Conservation (phyloP, 2,797 vertebrate genomes). For the Acomys russatus region DNA sequence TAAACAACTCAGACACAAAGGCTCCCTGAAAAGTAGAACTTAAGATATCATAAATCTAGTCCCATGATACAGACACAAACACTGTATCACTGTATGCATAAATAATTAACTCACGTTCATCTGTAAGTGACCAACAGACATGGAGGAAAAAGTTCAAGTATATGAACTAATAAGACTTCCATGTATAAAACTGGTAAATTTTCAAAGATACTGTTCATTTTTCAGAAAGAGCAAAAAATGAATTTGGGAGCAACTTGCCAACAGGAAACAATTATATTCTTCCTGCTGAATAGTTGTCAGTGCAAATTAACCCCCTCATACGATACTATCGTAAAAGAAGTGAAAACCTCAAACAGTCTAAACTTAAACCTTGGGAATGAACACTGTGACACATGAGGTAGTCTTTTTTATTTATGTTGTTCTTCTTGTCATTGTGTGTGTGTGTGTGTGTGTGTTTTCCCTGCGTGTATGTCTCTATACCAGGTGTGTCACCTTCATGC, state of each 20-base stretch:
- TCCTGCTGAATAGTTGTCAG: not conserved
- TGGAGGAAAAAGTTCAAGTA: not conserved
- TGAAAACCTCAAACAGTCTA: not conserved
- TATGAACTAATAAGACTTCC: not conserved
- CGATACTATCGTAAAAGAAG: not conserved
- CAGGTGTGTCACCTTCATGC: no score
- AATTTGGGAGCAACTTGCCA: not conserved
- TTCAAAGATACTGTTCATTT: not conserved
- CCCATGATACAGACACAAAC: not conserved
- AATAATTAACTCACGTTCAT: slow-evolving; percentile 36
- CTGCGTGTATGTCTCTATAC: not conserved
- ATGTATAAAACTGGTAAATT: not conserved
- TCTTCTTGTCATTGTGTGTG: not conserved
- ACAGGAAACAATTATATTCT: not conserved
- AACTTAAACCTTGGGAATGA: not conserved
- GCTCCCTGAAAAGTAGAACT: not conserved
- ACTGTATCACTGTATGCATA: not conserved
- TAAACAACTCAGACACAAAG: not conserved
- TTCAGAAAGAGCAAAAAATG: not conserved
- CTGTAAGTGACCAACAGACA: not conserved
- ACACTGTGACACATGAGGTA: not conserved
- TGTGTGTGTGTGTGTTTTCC: not conserved
- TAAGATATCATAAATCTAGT: not conserved
- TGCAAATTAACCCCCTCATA: not conserved
- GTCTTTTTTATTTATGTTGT: not conserved